Conservation (phyloP, 2,888 invertebrate species). For the Zygogramma bicolorata region DNA sequence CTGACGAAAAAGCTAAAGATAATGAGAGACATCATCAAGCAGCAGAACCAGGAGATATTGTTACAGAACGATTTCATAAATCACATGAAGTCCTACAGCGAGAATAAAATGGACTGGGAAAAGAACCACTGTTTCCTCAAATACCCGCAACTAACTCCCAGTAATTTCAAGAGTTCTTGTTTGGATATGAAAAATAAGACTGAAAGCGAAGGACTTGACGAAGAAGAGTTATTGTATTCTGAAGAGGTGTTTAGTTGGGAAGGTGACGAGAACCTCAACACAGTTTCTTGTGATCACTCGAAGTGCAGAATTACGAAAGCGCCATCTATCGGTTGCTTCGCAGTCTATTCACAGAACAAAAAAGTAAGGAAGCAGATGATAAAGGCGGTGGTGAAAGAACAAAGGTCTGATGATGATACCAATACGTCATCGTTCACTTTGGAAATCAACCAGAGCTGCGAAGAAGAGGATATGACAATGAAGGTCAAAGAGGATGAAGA, state of each 20-base stretch:
- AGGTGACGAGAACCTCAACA: not conserved
- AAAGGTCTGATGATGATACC: not conserved
- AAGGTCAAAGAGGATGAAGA: constrained; percentile 47
- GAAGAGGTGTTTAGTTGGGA: constrained; percentile 1
- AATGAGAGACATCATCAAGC: constrained; percentile 35
- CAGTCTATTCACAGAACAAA: not conserved
- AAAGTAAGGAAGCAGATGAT: constrained; percentile 18
- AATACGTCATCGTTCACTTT: constrained; percentile 19
- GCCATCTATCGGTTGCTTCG: constrained; percentile 1
- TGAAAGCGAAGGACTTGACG: not conserved
- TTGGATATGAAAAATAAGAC: not conserved
- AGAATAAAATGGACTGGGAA: not conserved
- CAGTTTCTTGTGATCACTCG: too few species aligned
- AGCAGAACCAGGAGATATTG: constrained; percentile 38
- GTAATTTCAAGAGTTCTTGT: not conserved
- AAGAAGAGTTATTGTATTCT: not conserved
- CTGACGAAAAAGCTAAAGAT: constrained; percentile 29
- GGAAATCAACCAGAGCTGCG: constrained; percentile 13
- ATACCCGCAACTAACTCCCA: not conserved
- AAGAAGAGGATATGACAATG: constrained; percentile 3
- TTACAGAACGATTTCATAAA: constrained; percentile 34
- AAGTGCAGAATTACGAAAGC: not conserved
- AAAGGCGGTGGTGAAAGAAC: constrained; percentile 4
- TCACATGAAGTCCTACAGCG: constrained; percentile 22
- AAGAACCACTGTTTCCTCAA: not conserved